Percentiles rank a stretch among this genome's conserved stretches.
Conservation (phyloP, 2,888 invertebrate genomes). For the Leucophenga maculata region DNA sequence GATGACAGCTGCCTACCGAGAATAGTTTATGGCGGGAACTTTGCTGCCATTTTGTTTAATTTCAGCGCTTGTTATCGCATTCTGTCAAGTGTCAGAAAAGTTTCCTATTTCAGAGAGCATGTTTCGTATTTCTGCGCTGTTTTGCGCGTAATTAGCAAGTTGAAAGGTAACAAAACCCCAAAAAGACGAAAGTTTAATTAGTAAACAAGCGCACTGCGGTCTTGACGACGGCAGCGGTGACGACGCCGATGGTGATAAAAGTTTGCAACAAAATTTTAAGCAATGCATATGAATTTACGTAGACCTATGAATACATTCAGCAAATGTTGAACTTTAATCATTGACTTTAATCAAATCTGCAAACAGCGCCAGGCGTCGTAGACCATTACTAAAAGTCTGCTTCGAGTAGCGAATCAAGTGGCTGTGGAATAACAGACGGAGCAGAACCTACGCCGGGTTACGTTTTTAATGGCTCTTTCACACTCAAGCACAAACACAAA, state of each 20-base stretch:
- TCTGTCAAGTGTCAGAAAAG: conserved; percentile 7
- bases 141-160: conserved; percentile 19
- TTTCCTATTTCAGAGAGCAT: background rate
- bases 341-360: background rate
- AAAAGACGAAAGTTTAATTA: conserved; percentile 23
- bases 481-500: conserved; percentile 25
- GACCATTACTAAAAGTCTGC: background rate
- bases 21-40: background rate
- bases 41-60: background rate
- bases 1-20: background rate
- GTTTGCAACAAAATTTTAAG: too few species aligned
- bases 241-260: background rate
- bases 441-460: conserved; percentile 3
- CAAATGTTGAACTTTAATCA: too few species aligned
- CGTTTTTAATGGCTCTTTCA: conserved; percentile 34
- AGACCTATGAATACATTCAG: too few species aligned
- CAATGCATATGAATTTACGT: too few species aligned
- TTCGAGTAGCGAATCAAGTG: background rate
- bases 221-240: too few species aligned
- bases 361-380: background rate
- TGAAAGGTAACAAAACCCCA: conserved; percentile 1
- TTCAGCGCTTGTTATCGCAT: background rate
- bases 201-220: background rate
- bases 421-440: background rate
- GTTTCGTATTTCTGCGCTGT: background rate